These are phyloP conservation scores for Azemiops feae DNA, from an alignment of 2,113 vertebrate genomes.

Conservation along the genomic window DNA sequence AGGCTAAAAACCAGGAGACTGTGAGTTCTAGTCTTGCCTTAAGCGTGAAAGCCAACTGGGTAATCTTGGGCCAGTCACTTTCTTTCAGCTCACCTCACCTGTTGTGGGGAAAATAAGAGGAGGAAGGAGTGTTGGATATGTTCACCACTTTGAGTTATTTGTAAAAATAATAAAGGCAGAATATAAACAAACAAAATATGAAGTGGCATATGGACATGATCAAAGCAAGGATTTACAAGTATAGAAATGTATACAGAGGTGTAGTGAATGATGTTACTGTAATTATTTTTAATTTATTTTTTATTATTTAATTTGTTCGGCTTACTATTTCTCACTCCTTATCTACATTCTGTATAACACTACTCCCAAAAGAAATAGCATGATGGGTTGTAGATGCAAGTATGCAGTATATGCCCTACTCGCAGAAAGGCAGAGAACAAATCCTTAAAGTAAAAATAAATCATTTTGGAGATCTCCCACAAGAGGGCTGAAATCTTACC, in stretches of 20 bases:
- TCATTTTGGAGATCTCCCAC: neutral
- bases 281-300: neutral
- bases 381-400: neutral
- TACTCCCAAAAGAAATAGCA: neutral
- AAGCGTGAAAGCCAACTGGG: neutral
- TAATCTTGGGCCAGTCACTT: neutral
- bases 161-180: neutral
- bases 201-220: neutral
- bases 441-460: neutral
- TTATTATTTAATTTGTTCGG: neutral
- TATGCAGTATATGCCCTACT: neutral
- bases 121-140: neutral
- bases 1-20: neutral
- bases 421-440: neutral
- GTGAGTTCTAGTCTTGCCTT: neutral
- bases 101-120: neutral
- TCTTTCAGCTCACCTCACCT: neutral
- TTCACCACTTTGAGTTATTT: neutral
- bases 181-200: neutral
- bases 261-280: neutral
- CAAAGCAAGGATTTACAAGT: neutral
- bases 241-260: neutral
- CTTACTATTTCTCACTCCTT: neutral
- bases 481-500: neutral
- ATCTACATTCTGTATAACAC: neutral